These are phyloP conservation scores for Palaemon carinicauda DNA, from an alignment of 1,140 invertebrate genomes.

Conservation along the genomic window DNA sequence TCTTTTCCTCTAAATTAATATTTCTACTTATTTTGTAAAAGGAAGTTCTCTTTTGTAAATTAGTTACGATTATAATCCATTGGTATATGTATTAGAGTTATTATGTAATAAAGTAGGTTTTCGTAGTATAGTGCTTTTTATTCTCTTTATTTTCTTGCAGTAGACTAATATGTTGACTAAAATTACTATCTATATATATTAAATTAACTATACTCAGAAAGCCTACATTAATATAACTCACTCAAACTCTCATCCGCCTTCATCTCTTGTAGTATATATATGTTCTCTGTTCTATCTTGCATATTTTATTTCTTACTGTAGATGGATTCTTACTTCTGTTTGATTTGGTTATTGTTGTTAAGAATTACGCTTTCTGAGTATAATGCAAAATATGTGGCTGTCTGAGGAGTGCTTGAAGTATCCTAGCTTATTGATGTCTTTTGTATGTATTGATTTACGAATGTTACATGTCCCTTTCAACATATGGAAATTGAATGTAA, in stretches of 20 bases:
- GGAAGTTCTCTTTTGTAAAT: neutral
- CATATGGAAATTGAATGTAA: too few relatives aligned
- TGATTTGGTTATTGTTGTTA: too few relatives aligned
- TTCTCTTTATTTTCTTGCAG: constrained; percentile 5
- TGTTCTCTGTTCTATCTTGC: neutral
- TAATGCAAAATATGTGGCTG: neutral
- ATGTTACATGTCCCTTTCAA: too few relatives aligned
- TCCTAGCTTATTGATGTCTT: neutral
- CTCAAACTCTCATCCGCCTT: constrained; percentile 11
- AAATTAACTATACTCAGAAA: constrained; percentile 6
- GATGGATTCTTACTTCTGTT: too few relatives aligned
- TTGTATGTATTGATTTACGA: neutral
- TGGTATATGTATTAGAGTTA: neutral
- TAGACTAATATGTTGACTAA: neutral
- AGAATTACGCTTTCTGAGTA: constrained; percentile 29
- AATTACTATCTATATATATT: too few relatives aligned
- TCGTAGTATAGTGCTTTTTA: constrained; percentile 10
- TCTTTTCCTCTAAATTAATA: too few relatives aligned
- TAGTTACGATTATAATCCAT: neutral
- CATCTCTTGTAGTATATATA: neutral
- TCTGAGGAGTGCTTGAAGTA: neutral
- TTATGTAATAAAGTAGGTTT: constrained; percentile 15
- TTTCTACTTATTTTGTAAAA: neutral
- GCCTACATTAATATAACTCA: constrained; percentile 3
- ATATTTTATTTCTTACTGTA: too few relatives aligned